Conservation (phyloP, 1,140 invertebrate genomes). For the Eriosoma lanigerum region DNA sequence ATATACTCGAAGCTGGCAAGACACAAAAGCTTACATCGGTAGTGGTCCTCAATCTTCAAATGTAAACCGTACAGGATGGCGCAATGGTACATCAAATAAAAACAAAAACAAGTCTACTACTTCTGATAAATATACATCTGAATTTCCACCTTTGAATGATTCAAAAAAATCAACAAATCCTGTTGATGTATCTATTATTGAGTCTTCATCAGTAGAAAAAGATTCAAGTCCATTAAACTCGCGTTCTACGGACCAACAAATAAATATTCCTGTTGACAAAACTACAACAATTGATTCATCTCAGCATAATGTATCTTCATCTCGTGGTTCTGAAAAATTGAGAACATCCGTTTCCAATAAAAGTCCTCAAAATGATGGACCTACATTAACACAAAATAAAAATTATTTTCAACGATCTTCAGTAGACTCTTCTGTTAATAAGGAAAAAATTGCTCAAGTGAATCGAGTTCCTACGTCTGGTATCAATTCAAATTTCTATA, state of each 20-base stretch:
- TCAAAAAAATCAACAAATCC: background rate
- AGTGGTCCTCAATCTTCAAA: background rate
- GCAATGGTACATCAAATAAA: background rate
- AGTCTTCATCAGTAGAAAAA: background rate
- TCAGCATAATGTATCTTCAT: background rate
- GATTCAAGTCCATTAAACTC: background rate
- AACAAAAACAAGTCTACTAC: background rate
- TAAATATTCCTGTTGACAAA: background rate
- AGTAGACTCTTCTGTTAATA: background rate
- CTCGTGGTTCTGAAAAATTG: background rate
- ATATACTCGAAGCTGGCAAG: constrained; percentile 39
- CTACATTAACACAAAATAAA: background rate
- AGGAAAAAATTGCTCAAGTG: background rate
- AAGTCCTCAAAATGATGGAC: background rate
- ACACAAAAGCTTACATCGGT: constrained; percentile 30
- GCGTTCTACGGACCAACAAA: background rate
- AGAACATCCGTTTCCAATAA: background rate
- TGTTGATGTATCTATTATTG: background rate
- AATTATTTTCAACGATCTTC: background rate
- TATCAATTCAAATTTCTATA: background rate
- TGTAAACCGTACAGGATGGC: background rate
- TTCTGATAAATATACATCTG: background rate
- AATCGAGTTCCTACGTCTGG: background rate
- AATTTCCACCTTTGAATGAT: background rate
- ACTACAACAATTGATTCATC: background rate